Evolutionary conservation across 2,797 vertebrate genomes (phyloP), one percentile per base, ranked within the genome.

Genomic region (Urocyon cinereoargenteus): DNA sequence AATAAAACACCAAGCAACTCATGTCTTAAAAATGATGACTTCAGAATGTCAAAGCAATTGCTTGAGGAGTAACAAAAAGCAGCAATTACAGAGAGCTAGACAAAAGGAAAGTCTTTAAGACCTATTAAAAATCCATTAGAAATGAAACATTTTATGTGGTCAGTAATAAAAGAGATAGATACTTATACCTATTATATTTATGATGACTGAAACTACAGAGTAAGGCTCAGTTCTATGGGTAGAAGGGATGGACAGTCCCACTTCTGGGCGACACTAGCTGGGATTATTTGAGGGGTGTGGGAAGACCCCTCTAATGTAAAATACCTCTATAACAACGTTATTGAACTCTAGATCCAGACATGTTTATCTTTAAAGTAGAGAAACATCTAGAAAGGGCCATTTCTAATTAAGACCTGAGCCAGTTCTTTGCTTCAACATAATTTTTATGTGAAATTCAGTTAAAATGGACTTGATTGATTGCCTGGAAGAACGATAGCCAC

Each of bases 41-140:
- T 86, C n/a, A 90, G 53, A 62, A 86, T 36, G 24, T 78, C 61
- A 94, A 92, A 85, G 51, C 34, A 88, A 55, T 91, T 90, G 45
- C 16, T 61, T 96, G 72, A 94, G 66, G 57, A 95, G 34, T 45
- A 81, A 45, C 66, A 59, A 92, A 78, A 89, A 87, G 64, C 72
- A 92, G 28, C 45, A 92, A 55, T 81, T 92, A 61, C 9, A 2
- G n/a, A 93, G 34, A 81, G 36, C 40, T 81, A 53, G 61, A 66
- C 10, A 57, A 75, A 84, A 91, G 64, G n/a, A 75, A 83, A 62
- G 10, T 18, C 77, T 93, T 82, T 68, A 40, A 77, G 10, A 94
- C 55, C 45, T 83, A 77, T 49, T 96, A 96, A 89, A 96, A 93
- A 81, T 91, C 62, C 81, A 91, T 81, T 87, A 88, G 79, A 93